Evolutionary conservation across 2,888 invertebrate species (phyloP), one percentile per base, ranked within the genome.

Genomic region (Apoderus coryli): DNA sequence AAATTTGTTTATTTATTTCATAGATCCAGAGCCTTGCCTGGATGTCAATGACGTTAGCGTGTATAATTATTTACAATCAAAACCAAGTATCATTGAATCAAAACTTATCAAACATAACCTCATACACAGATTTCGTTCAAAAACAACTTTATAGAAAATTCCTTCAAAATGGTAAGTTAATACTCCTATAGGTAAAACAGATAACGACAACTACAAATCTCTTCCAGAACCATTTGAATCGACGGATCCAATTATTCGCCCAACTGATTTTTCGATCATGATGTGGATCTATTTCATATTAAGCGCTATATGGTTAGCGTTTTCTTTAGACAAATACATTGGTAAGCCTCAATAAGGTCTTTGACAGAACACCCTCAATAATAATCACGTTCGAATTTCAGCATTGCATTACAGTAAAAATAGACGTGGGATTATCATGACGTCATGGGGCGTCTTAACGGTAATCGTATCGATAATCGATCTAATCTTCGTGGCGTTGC

Each of bases 261-360:
- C 41, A 7, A 10, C 16, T 2, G 41, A 40, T 22, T 46, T 45
- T 33, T 34, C 33, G 14, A 38, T 42, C 22, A 41, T 47, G 11
- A 37, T 44, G 31, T 47, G 45, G 41, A 33, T 48, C 13, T 47
- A 47, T 33, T 29, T 42, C 3, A 23, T 45, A 14, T 12, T 44
- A 4, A 43, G 43, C 22, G 25, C 41, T 3, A 25, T 42, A 25
- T 47, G 46, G 45, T 33, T 41, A 10, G 35, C 34, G 2, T 24
- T 38, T 14, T 43, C 46, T n/a, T 5, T 43, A 19, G 43, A 41
- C 22, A 33, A 37, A 26, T 32, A 39, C 22, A 25, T 34, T 28
- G 44, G 46, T 47, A 40, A 36, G 34, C 34, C 12, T 13, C 23
- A 16, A 26, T 19, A 7, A n/a, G n/a, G n/a, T n/a, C n/a, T n/a